Conservation (phyloP, 1,140 invertebrate genomes). For the Zaprionus capensis region DNA sequence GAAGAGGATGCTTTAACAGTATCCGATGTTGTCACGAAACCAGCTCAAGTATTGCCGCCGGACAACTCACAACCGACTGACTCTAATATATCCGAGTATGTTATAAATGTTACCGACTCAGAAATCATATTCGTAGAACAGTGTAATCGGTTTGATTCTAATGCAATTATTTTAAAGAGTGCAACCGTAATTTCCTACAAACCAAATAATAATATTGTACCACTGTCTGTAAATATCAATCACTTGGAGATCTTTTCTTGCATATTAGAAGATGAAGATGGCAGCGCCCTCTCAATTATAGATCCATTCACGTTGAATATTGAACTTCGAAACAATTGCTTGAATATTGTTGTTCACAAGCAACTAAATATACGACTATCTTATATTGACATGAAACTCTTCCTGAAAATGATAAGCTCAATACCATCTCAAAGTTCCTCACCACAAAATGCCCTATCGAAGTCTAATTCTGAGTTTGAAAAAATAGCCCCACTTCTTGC, state of each 20-base stretch:
- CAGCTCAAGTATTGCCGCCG: conserved; percentile 30
- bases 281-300: conserved; percentile 97
- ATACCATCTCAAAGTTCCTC: conserved; percentile 91
- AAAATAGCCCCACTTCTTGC: conserved; percentile 82
- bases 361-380: conserved; percentile 94
- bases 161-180: conserved; percentile 97
- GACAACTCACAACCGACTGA: conserved; percentile 27
- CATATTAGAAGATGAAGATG: conserved; percentile 95
- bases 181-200: conserved; percentile 94
- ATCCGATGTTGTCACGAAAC: conserved; percentile 18
- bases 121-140: conserved; percentile 97
- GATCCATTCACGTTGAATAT: conserved; percentile 95
- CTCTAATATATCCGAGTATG: conserved; percentile 87
- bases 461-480: conserved; percentile 64
- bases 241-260: conserved; percentile 97
- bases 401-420: conserved; percentile 94
- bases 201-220: conserved; percentile 89
- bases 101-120: conserved; percentile 97
- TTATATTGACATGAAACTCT: conserved; percentile 97
- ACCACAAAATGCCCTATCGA: conserved; percentile 84
- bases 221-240: conserved; percentile 94
- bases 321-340: conserved; percentile 86
- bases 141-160: conserved; percentile 93
- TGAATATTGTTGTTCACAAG: conserved; percentile 87
- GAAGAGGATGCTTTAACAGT: conserved; percentile 70